Base-by-base conservation (phyloP, 2,888 invertebrate species). In the Electrophaes corylata region DNA sequence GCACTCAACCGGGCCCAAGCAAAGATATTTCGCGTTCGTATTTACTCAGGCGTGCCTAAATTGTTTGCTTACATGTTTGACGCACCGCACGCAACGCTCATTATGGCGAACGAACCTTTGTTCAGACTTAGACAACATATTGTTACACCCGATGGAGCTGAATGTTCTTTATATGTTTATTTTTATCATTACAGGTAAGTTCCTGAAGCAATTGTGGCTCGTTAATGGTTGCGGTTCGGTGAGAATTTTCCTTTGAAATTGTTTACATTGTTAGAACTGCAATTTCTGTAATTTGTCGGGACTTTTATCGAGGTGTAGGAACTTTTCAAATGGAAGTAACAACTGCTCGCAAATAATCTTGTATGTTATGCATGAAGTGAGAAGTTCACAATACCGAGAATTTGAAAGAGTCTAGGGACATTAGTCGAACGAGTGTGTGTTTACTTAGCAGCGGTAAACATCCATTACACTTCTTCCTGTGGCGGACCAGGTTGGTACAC, bases 41-140 rank as follows among this genome's bases (percentile, higher is more conserved):
- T 91, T 91, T 91, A 90, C 84, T 90, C 90, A 91, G 90, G 89
- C 91, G 86, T 87, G 78, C 85, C 87, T 87, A 90, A 91, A 88
- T 87, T 90, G 91, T 91, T 91, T 91, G 88, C 88, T 89, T 89
- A 91, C 86, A 89, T 87, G 90, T 91, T 89, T 89, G 91, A 90
- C 89, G 87, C 90, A 84, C 83, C 85, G 83, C 88, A 90, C 89
- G 88, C 90, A 90, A 86, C 84, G 84, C 88, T 91, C 91, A 91
- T 91, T 91, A 91, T 79, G 82, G 83, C 78, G 76, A 83, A 83
- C 83, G 81, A 76, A 72, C 84, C 89, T 89, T 90, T 90, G 86
- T 89, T 89, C 86, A 84, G 79, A 83, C 86, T 87, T 85, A 87
- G 81, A 85, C 83, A 86, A 88, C 84, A 85, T 84, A 86, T 85